phyloP scores from a whole-genome alignment of 2,888 invertebrate genomes.

The Biston betularia region DNA sequence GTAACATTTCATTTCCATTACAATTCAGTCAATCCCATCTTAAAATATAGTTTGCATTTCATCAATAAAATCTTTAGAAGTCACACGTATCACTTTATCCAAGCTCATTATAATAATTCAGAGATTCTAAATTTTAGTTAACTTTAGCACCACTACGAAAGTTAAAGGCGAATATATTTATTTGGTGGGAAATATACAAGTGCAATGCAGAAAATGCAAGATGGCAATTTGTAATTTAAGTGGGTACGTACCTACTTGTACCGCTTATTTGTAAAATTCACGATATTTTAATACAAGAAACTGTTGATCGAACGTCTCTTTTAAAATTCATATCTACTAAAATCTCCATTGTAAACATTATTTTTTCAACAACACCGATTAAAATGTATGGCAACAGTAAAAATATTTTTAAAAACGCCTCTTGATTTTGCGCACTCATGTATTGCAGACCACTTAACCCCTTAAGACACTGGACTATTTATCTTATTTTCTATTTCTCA shows the following conservation, averaged over 20 bases:
- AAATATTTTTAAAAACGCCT: no score
- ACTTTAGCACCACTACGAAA: constrained; percentile 58
- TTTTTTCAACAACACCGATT: constrained; percentile 4
- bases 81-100: constrained; percentile 36
- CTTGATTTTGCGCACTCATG: no score
- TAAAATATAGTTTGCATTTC: constrained; percentile 29
- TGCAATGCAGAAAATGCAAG: not conserved
- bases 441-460: no score
- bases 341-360: not conserved
- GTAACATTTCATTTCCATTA: constrained; percentile 27
- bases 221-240: not conserved
- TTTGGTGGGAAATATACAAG: constrained; percentile 55
- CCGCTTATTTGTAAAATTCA: not conserved
- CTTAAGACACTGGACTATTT: no score
- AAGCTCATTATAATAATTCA: constrained; percentile 36
- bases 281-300: not conserved
- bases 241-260: not conserved
- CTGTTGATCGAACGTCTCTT: not conserved
- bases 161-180: constrained; percentile 49
- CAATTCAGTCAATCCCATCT: constrained; percentile 38
- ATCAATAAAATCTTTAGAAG: constrained; percentile 24
- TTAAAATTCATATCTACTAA: not conserved
- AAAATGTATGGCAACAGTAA: constrained; percentile 16
- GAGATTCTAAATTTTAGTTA: constrained; percentile 39
- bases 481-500: no score